These are phyloP conservation scores for Turritopsis dohrnii DNA, from an alignment of 30 jellyfish, hydroid and myxozoan genomes.

Conservation along the genomic window DNA sequence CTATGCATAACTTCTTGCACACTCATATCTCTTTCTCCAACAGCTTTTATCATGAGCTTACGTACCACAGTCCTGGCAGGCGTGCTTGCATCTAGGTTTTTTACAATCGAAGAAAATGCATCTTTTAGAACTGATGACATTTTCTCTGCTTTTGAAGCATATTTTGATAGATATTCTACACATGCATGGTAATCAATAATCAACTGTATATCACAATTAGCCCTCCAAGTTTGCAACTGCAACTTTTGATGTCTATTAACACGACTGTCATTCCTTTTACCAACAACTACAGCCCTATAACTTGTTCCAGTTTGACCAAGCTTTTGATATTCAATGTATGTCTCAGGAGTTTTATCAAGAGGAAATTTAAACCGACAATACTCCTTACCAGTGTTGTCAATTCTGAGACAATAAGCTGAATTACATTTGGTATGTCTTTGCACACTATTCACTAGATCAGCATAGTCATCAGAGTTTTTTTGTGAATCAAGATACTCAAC, in stretches of 20 bases:
- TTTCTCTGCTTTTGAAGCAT: slow-evolving; percentile 48
- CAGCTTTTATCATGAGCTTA: slow-evolving; percentile 40
- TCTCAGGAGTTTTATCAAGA: no score
- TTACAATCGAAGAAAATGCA: slow-evolving; percentile 32
- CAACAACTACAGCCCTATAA: no score
- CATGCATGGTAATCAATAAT: no score
- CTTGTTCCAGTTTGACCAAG: no score
- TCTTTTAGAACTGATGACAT: slow-evolving; percentile 34
- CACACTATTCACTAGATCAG: no score
- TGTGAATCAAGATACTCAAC: slow-evolving; percentile 27
- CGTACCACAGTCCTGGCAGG: slow-evolving; percentile 24
- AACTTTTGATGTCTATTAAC: slow-evolving; percentile 42
- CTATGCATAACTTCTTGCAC: slow-evolving; percentile 51
- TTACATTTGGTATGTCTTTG: slow-evolving; percentile 42
- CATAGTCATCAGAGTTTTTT: no score
- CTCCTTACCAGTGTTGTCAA: slow-evolving; percentile 15
- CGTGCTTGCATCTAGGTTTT: slow-evolving; percentile 1
- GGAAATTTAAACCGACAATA: slow-evolving; percentile 44
- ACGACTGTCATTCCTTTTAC: slow-evolving; percentile 37
- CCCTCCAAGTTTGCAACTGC: slow-evolving; percentile 49
- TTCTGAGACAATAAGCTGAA: slow-evolving; percentile 32
- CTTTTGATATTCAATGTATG: no score
- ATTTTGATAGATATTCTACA: slow-evolving; percentile 46
- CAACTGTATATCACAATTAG: slow-evolving; percentile 44
- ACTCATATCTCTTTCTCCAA: slow-evolving; percentile 56